Percentiles rank a stretch among this genome's conserved stretches.
Evolutionary conservation across 2,113 vertebrate genomes (phyloP).

Genomic region (Trogon melanurus): DNA sequence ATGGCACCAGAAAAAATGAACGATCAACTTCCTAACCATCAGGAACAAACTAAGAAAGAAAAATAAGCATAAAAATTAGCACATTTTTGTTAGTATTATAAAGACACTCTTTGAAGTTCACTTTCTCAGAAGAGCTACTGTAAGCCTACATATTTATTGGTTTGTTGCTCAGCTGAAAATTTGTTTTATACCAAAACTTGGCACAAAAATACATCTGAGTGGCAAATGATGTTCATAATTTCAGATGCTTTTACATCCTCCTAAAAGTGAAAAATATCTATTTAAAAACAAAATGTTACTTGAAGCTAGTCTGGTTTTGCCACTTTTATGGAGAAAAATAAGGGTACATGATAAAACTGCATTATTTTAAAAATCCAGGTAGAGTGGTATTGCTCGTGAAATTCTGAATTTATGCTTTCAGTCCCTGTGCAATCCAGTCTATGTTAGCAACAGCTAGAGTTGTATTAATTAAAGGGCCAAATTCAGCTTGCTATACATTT

Average conservation of each 20-base stretch:
- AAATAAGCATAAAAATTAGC: conserved; percentile 51
- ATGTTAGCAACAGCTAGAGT: neutral
- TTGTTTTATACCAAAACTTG: conserved; percentile 35
- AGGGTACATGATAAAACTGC: neutral
- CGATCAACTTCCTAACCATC: conserved; percentile 55
- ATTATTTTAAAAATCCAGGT: neutral
- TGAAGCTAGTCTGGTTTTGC: neutral
- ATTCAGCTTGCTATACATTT: neutral
- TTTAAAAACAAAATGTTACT: neutral
- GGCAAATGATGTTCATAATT: conserved; percentile 26
- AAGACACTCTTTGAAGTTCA: neutral
- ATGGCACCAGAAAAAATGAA: conserved; percentile 73
- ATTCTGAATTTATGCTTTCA: neutral
- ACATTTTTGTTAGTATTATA: conserved; percentile 11
- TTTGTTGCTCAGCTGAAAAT: conserved; percentile 48
- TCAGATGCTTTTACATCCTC: neutral
- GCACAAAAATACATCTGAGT: conserved; percentile 20
- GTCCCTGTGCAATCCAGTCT: neutral
- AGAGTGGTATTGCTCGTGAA: neutral
- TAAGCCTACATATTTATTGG: conserved; percentile 6
- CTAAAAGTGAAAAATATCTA: conserved; percentile 32
- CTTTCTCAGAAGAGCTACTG: conserved; percentile 14
- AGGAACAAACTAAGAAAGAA: conserved; percentile 60
- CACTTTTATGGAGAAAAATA: neutral
- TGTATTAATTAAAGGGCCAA: neutral